Evolutionary conservation across 2,797 vertebrate genomes (phyloP), one percentile per base, ranked within the genome.

Genomic region (Prunella strophiata): DNA sequence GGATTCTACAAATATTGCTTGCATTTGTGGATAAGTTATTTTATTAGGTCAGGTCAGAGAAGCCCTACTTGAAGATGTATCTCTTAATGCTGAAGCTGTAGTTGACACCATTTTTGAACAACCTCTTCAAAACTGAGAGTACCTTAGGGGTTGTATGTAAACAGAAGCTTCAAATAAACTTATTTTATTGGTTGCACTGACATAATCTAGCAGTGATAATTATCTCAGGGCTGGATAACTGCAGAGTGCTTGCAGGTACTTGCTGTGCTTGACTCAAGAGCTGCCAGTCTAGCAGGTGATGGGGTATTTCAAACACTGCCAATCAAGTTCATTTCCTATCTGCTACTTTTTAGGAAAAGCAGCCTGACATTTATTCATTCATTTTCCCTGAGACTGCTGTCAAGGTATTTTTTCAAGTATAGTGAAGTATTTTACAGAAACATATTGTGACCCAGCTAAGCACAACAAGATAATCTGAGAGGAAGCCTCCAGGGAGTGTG

Each of bases 1-100:
- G 71, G 78, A 61, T 90, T 96, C 88, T 43, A 20, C 88, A 91
- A 91, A 73, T 85, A 50, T 47, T 86, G 10, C 42, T 91, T 88
- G 38, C 72, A 38, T 78, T 91, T 86, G 47, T 79, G 47, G 72
- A 79, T 90, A 89, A 84, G 62, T 86, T 78, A 90, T 93, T 96
- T 95, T 62, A 78, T 62, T 70, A 63, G 71, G 52, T 61, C 36
- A 91, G 86, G 61, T 91, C 50, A 71, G 62, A 85, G 85, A 84
- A 91, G 38, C 50, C 62, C 13, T 36, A 19, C 12, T 66, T 61
- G 62, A n/a, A 52, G 85, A 85, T 29, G 6, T 32, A 36, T 36
- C 62, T 94, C 58, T 59, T 59, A 38, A 59, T 80, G n/a, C 70
- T 91, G 79, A 82, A 85, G 29, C 30, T 81, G 9, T 22, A n/a